Evolutionary conservation across 2,113 vertebrate species (phyloP).

Genomic region (Sphyrna mokarran): DNA sequence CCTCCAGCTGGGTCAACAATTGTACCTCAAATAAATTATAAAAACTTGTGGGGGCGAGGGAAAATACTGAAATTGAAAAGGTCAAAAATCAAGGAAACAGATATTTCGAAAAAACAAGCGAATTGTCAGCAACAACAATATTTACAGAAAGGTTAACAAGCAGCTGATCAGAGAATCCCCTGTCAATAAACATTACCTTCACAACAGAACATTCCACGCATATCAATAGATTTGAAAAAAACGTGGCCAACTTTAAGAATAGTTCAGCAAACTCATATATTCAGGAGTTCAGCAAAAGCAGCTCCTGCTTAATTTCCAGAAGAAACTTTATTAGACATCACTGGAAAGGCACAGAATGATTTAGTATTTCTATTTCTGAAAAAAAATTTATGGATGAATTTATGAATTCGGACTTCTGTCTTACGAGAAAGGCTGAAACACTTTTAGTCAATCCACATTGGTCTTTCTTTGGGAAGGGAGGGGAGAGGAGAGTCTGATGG

Average conservation of each 20-base stretch:
- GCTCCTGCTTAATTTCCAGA: neutral
- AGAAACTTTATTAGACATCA: neutral
- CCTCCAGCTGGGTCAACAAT: neutral
- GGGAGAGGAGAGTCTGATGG: neutral
- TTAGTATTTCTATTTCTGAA: neutral
- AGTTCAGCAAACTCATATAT: neutral
- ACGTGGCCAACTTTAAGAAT: neutral
- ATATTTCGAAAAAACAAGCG: neutral
- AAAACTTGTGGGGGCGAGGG: neutral
- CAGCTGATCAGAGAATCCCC: slow-evolving; percentile 4
- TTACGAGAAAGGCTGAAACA: neutral
- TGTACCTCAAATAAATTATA: neutral
- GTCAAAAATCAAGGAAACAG: neutral
- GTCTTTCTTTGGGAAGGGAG: neutral
- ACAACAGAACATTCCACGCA: slow-evolving; percentile 22
- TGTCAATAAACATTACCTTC: neutral
- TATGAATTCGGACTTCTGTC: neutral
- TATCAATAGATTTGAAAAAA: neutral
- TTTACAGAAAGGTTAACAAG: slow-evolving; percentile 23
- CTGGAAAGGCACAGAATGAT: neutral
- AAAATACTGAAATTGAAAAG: neutral
- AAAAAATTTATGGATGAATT: neutral
- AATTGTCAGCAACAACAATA: slow-evolving; percentile 19
- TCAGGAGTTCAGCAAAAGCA: neutral
- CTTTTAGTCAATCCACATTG: neutral